A percentile compares a stretch with the other conserved stretches of the same genome.
These are phyloP conservation scores for Penaeus indicus DNA, from an alignment of 1,140 invertebrate species.

Conservation along the genomic window DNA sequence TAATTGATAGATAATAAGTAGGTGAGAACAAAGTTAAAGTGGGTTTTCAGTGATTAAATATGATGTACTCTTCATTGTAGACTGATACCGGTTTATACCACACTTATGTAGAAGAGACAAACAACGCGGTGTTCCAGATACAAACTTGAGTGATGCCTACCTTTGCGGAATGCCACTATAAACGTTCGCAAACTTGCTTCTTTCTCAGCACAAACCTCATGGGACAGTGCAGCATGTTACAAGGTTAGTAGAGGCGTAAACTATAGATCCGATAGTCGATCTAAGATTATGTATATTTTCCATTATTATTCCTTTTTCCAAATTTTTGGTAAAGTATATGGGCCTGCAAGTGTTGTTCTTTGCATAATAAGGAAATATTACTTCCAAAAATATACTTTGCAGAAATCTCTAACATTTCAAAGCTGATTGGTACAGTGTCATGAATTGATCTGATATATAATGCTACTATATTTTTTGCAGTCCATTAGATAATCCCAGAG, in stretches of 20 bases:
- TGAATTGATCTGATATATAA: background rate
- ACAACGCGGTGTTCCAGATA: conserved; percentile 58
- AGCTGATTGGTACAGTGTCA: background rate
- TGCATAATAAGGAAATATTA: no score
- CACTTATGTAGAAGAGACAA: conserved; percentile 80
- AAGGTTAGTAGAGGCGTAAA: conserved; percentile 37
- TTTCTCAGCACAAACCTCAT: conserved; percentile 67
- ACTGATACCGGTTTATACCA: conserved; percentile 87
- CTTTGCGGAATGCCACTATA: conserved; percentile 84
- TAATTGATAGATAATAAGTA: background rate
- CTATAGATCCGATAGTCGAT: no score
- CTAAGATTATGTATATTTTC: no score
- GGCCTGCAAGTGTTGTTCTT: no score
- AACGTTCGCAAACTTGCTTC: conserved; percentile 82
- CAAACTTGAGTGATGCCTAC: conserved; percentile 79
- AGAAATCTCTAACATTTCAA: background rate
- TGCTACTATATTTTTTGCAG: background rate
- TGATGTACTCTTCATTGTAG: conserved; percentile 70
- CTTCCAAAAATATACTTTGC: no score
- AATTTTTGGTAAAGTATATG: no score
- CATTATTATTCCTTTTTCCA: no score
- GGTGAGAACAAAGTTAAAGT: background rate
- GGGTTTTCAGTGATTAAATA: background rate
- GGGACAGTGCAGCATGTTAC: conserved; percentile 61
- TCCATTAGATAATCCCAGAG: background rate